phyloP scores from a whole-genome alignment of 2,888 invertebrate species.

The Choristoneura rosaceana region DNA sequence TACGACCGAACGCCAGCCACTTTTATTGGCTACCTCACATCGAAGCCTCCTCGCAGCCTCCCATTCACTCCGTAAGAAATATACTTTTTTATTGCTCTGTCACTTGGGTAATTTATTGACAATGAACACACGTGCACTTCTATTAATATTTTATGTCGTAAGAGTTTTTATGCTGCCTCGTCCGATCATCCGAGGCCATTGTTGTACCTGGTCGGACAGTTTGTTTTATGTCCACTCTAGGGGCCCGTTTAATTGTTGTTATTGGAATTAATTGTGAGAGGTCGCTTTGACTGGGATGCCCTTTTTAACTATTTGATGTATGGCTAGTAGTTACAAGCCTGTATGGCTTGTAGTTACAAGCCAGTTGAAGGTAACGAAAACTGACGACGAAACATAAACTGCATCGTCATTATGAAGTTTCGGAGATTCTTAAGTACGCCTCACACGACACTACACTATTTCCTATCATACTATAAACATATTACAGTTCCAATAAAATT shows the following conservation, averaged over 20 bases:
- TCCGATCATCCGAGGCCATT: constrained; percentile 64
- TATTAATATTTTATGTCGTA: constrained; percentile 85
- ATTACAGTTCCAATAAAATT: too few species aligned
- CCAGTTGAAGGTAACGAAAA: too few species aligned
- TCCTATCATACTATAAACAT: too few species aligned
- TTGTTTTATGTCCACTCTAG: constrained; percentile 74
- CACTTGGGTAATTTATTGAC: constrained; percentile 85
- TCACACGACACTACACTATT: too few species aligned
- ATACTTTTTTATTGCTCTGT: constrained; percentile 84
- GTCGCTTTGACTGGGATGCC: constrained; percentile 49
- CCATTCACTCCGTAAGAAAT: constrained; percentile 84
- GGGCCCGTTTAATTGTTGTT: constrained; percentile 70
- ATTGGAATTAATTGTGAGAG: constrained; percentile 63
- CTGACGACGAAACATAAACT: too few species aligned
- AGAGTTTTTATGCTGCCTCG: constrained; percentile 73
- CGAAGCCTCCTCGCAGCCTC: constrained; percentile 81
- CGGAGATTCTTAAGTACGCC: background rate
- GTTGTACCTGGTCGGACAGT: constrained; percentile 67
- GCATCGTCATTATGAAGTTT: background rate
- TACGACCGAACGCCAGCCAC: constrained; percentile 80
- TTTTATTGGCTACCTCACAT: constrained; percentile 84
- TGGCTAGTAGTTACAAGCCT: constrained; percentile 50
- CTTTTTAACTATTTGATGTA: constrained; percentile 40
- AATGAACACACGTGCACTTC: constrained; percentile 85
- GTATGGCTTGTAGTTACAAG: constrained; percentile 49